These are phyloP conservation scores for Drosophila micromelanica DNA, from an alignment of 1,140 invertebrate genomes.

Conservation along the genomic window DNA sequence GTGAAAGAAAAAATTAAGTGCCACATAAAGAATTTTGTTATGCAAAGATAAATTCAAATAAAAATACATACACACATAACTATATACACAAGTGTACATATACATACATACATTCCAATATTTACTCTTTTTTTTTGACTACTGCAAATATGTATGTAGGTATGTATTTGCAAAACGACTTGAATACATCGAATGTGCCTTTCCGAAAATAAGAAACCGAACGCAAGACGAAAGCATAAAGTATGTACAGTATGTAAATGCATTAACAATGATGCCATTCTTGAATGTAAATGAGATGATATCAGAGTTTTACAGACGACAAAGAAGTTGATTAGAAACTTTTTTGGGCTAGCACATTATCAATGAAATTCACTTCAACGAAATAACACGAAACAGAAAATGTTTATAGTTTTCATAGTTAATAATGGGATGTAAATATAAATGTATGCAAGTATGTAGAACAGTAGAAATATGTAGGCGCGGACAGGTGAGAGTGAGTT, in stretches of 20 bases:
- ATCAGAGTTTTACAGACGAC: slow-evolving; percentile 17
- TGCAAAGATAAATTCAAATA: slow-evolving; percentile 53
- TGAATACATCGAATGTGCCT: slow-evolving; percentile 43
- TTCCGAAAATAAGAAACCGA: not conserved
- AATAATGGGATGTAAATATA: slow-evolving; percentile 1
- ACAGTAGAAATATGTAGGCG: slow-evolving; percentile 1
- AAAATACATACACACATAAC: slow-evolving; percentile 42
- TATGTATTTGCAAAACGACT: slow-evolving; percentile 30
- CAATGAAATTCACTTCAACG: slow-evolving; percentile 32
- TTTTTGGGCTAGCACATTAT: slow-evolving; percentile 26
- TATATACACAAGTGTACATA: slow-evolving; percentile 22
- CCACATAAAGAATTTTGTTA: slow-evolving; percentile 66
- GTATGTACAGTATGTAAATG: slow-evolving; percentile 47
- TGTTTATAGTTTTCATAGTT: slow-evolving; percentile 9
- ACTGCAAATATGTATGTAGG: slow-evolving; percentile 3
- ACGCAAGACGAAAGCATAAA: slow-evolving; percentile 19
- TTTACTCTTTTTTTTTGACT: not conserved
- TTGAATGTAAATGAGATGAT: slow-evolving; percentile 15
- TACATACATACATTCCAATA: not conserved
- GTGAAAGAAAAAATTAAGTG: slow-evolving; percentile 58
- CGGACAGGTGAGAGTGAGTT: slow-evolving; percentile 2
- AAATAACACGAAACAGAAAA: slow-evolving; percentile 40
- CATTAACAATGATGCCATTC: slow-evolving; percentile 41
- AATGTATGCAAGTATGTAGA: slow-evolving; percentile 15
- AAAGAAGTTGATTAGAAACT: slow-evolving; percentile 23